phyloP scores from a whole-genome alignment of 2,888 invertebrate species.

The Papilio elwesi region DNA sequence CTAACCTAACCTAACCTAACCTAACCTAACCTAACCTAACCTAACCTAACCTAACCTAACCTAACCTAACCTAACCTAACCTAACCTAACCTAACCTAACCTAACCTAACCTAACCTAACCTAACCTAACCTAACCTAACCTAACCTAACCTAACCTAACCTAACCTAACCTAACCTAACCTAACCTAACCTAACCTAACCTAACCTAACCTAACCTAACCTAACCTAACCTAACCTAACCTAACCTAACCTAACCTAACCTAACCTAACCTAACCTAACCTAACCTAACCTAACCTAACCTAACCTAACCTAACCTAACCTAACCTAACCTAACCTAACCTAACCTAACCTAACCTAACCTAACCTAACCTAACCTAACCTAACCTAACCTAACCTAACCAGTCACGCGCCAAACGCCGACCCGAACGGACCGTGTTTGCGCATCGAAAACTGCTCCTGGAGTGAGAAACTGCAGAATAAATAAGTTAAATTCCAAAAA shows the following conservation, averaged over 20 bases:
- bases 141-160: conserved; percentile 41
- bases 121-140: conserved; percentile 18
- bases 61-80: conserved; percentile 30
- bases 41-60: too few species aligned
- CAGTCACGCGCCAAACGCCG: too few species aligned
- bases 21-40: too few species aligned
- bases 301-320: conserved; percentile 46
- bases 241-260: conserved; percentile 42
- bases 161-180: conserved; percentile 46
- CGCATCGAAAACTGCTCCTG: too few species aligned
- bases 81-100: conserved; percentile 22
- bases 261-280: conserved; percentile 15
- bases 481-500: conserved; percentile 43
- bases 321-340: conserved; percentile 44
- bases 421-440: too few species aligned
- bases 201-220: conserved; percentile 47
- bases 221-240: conserved; percentile 43
- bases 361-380: conserved; percentile 29
- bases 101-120: conserved; percentile 13
- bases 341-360: conserved; percentile 42
- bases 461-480: too few species aligned
- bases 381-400: conserved; percentile 40
- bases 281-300: conserved; percentile 38
- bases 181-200: conserved; percentile 46
- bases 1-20: too few species aligned